Conservation (phyloP, 1,140 invertebrate genomes). For the Phymastichus coffea region DNA sequence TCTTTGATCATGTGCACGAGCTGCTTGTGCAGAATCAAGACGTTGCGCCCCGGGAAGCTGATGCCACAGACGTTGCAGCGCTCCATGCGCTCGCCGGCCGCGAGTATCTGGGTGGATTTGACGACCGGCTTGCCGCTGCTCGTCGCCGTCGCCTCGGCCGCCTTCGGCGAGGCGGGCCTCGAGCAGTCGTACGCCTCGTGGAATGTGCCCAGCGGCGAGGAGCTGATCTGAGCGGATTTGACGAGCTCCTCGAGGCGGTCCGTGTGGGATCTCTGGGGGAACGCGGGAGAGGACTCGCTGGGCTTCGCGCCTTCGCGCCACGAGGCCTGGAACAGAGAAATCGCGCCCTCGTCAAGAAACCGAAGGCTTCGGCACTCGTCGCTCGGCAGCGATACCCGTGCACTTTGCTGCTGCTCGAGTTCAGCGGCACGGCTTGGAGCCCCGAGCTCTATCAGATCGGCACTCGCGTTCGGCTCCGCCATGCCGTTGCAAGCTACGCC, state of each 20-base stretch:
- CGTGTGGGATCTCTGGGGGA: no score
- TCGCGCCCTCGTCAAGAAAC: no score
- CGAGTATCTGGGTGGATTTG: conserved; percentile 16
- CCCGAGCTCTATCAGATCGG: no score
- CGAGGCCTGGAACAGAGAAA: background rate
- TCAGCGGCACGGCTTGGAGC: no score
- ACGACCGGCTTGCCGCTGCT: background rate
- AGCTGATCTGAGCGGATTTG: conserved; percentile 15
- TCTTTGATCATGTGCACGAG: conserved; percentile 68
- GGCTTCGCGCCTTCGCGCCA: background rate
- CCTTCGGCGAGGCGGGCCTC: background rate
- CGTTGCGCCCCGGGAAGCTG: conserved; percentile 67
- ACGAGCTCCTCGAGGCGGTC: conserved; percentile 15
- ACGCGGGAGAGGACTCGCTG: no score
- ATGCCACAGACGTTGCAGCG: conserved; percentile 72
- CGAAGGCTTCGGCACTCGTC: background rate
- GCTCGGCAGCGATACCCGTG: no score
- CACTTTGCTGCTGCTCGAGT: no score
- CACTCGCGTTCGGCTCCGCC: no score
- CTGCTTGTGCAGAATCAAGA: conserved; percentile 72
- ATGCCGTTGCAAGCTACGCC: no score
- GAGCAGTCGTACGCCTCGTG: conserved; percentile 2
- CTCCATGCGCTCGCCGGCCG: conserved; percentile 47
- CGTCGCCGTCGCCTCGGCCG: background rate
- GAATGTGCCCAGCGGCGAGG: conserved; percentile 1